Percentiles rank a stretch among this genome's conserved stretches.
Conservation (phyloP, 2,888 invertebrate genomes). For the Acleris cristana region DNA sequence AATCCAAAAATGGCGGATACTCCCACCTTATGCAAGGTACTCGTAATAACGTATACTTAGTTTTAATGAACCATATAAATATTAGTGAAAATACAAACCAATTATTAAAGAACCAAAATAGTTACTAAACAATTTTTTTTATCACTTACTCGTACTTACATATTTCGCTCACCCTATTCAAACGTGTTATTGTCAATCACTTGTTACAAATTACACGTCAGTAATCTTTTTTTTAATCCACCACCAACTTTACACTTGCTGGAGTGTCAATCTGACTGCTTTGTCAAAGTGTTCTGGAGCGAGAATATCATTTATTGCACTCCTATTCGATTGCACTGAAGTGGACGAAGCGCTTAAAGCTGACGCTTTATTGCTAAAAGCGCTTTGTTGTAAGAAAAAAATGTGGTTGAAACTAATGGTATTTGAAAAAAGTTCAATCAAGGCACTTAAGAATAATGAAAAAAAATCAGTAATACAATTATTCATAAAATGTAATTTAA, state of each 20-base stretch:
- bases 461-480: too few species aligned
- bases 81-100: too few species aligned
- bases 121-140: too few species aligned
- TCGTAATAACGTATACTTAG: too few species aligned
- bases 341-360: conserved; percentile 23
- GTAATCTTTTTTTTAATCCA: conserved; percentile 28
- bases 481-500: neutral
- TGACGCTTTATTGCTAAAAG: conserved; percentile 41
- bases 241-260: conserved; percentile 65
- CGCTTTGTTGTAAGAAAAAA: conserved; percentile 43
- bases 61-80: too few species aligned
- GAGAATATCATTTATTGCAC: conserved; percentile 67
- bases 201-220: conserved; percentile 25
- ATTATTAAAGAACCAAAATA: too few species aligned
- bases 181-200: conserved; percentile 3
- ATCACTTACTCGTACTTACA: neutral
- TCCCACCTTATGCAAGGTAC: too few species aligned
- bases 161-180: neutral
- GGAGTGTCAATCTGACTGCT: conserved; percentile 67
- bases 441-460: neutral
- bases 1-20: too few species aligned
- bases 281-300: conserved; percentile 69
- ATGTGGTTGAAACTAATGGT: too few species aligned
- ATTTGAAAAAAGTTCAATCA: neutral
- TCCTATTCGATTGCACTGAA: conserved; percentile 47